Base-by-base conservation (phyloP, 2,888 invertebrate species). In the Drepanosiphum platanoidis region DNA sequence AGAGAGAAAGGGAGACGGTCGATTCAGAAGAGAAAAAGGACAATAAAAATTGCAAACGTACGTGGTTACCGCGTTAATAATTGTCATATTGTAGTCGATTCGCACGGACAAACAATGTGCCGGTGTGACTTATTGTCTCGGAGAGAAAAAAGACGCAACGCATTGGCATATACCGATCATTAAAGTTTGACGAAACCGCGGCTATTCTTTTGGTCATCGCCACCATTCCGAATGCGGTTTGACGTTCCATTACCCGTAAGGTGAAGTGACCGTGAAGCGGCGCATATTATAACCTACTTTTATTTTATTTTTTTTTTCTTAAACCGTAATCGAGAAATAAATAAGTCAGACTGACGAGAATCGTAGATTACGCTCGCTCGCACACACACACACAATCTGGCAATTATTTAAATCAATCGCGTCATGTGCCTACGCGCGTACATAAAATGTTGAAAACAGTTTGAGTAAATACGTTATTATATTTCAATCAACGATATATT, bases 181-280 rank as follows among this genome's bases (percentile, higher is more conserved):
- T 71, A 71, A 61, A 39, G 30, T 72, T 71, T 61, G 61, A 81
- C 71, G 30, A 81, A 64, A 71, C 71, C 71, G 71, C 81, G 81
- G 81, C 71, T 72, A 72, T 71, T 81, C 61, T 81, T 81, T 81
- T 70, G 81, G 81, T 72, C 81, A 81, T 81, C 27, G 18, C n/a
- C 32, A 68, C 15, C 64, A 66, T 72, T 81, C 30, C 71, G n/a
- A 72, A 42, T 81, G 81, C 61, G 81, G 81, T 81, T 81, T 81
- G 61, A 61, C 81, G 81, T 81, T 81, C 30, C 81, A n/a, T 71
- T 61, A 61, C 15, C 71, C 32, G 61, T 32, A 72, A 39, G 58
- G 70, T 58, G 52, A 68, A 61, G 61, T 15, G 71, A 61, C 81
- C 71, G 61, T 81, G 71, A 61, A 81, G 71, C 15, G 9, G n/a